Evolutionary conservation across 2,888 invertebrate genomes (phyloP).

Genomic region (Crepidodera aurea): DNA sequence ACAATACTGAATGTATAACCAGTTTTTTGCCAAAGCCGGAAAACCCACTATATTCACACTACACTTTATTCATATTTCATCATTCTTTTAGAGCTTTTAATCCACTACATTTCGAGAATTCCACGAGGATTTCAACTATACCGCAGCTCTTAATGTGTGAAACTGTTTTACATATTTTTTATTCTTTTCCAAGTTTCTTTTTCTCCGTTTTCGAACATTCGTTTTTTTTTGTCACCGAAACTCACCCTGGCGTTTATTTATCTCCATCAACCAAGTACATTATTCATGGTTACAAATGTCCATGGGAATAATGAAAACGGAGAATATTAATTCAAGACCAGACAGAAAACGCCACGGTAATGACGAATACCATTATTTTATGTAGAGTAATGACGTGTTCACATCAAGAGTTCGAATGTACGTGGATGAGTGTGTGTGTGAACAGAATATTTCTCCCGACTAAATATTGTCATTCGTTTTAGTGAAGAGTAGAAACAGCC

Average conservation of each 20-base stretch:
- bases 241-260: not conserved
- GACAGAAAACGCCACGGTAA: slow-evolving; percentile 7
- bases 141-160: no score
- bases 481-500: slow-evolving; percentile 8
- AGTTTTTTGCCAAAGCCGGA: no score
- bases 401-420: slow-evolving; percentile 10
- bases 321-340: slow-evolving; percentile 5
- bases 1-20: no score
- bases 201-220: no score
- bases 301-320: slow-evolving; percentile 14
- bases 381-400: slow-evolving; percentile 23
- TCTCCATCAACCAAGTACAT: not conserved
- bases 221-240: no score
- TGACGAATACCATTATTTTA: slow-evolving; percentile 18
- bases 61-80: no score
- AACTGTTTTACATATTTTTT: no score
- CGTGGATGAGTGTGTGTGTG: not conserved
- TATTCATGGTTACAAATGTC: not conserved
- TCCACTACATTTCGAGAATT: no score
- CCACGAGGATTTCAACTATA: no score
- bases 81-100: no score
- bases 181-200: no score
- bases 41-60: no score
- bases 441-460: slow-evolving; percentile 14
- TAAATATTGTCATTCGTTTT: slow-evolving; percentile 22